Evolutionary conservation across 2,888 invertebrate genomes (phyloP).

Genomic region (Drosophila macrospina): DNA sequence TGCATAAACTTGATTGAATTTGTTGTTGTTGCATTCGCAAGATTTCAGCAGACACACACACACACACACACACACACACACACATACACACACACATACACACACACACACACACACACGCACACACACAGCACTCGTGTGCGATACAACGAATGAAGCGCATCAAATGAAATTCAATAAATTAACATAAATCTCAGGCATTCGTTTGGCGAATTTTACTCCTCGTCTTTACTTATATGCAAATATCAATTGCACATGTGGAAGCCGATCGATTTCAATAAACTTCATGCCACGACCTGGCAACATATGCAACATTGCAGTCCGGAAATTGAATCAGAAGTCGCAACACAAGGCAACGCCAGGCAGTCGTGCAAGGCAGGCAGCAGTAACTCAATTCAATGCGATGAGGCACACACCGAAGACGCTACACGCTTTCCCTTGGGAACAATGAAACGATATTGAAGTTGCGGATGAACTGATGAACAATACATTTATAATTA

Average conservation of each 20-base stretch:
- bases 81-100: too few relatives aligned
- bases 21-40: conserved; percentile 51
- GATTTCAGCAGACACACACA: too few relatives aligned
- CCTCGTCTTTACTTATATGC: conserved; percentile 45
- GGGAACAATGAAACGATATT: background rate
- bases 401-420: background rate
- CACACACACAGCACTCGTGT: conserved; percentile 6
- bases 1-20: conserved; percentile 78
- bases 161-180: conserved; percentile 77
- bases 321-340: conserved; percentile 68
- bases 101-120: too few relatives aligned
- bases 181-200: conserved; percentile 76
- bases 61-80: too few relatives aligned
- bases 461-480: background rate
- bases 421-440: background rate
- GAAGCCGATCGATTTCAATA: conserved; percentile 71
- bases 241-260: conserved; percentile 48
- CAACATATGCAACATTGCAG: conserved; percentile 55
- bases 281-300: conserved; percentile 61
- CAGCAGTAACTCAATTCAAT: conserved; percentile 2
- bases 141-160: conserved; percentile 36
- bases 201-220: conserved; percentile 46
- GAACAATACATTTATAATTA: too few relatives aligned
- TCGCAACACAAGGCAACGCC: conserved; percentile 22
- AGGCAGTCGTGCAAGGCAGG: background rate